Conservation (phyloP, 2,113 vertebrate species). For the Cisticola juncidis region DNA sequence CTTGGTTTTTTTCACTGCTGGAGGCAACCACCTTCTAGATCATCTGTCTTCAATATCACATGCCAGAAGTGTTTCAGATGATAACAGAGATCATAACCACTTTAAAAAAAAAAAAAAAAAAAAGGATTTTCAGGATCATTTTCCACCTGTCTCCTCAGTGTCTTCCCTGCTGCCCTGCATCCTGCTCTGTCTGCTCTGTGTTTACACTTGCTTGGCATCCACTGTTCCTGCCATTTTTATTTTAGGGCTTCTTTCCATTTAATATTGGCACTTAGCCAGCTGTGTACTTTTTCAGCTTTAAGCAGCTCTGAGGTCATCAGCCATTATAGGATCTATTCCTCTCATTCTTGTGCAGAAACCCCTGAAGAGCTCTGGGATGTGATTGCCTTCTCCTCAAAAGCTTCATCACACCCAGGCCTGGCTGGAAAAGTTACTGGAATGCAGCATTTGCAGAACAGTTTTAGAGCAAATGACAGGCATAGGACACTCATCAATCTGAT, state of each 20-base stretch:
- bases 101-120: neutral
- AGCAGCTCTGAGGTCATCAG: neutral
- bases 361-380: neutral
- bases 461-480: neutral
- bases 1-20: neutral
- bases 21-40: neutral
- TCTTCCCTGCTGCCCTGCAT: neutral
- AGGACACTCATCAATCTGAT: fast-evolving
- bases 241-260: slow-evolving; percentile 42
- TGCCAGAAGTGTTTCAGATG: neutral
- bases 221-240: neutral
- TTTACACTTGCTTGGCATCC: neutral
- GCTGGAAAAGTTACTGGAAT: neutral
- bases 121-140: neutral
- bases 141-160: neutral
- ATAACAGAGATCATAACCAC: neutral
- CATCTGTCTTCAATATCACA: fast-evolving
- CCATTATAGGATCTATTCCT: neutral
- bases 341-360: neutral
- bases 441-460: neutral
- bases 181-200: neutral
- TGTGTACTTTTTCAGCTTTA: neutral
- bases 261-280: neutral
- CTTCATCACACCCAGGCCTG: neutral
- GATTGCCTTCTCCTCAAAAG: neutral